Base-by-base conservation (phyloP, 2,113 vertebrate species). In the Rhabdornis inornatus region DNA sequence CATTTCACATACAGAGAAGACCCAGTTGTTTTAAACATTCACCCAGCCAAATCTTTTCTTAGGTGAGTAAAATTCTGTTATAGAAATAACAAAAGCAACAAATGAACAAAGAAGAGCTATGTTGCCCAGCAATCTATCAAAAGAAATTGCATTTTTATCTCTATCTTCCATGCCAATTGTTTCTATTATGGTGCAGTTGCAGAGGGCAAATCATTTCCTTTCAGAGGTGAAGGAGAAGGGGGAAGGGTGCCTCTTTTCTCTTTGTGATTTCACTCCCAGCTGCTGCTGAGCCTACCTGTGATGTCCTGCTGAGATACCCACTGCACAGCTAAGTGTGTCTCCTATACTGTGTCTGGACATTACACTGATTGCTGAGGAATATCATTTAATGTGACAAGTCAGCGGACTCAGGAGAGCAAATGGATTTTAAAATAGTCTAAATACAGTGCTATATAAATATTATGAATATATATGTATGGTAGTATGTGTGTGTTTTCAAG, bases 21-120 rank as follows among this genome's bases (percentile, higher is more conserved):
- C 92, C 99, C 99, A 0, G 84, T 98, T 96, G 98, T 99, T 97
- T 97, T 97, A 95, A 98, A 98, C 96, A 98, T 99, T 96, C 97
- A 99, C 91, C 99, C 99, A 2, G 98, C 98, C 21, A 99, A 99
- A 96, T 99, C 99, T 96, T 99, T 99, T 53, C 97, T 99, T 95
- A 99, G 99, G 99, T 99, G 84, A 97, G 98, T 97, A 79, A 47
- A 91, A 91, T 20, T 83, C 95, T 83, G 28, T 40, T 23, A 19
- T 1, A 33, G 35, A 57, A 81, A 52, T 80, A 87, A 81, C 30
- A 59, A 80, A 96, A 95, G 79, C 57, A 84, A 87, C 30, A 50
- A 95, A 88, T 78, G 79, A 50, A 45, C 45, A n/a, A 90, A 81
- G 70, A 74, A 86, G 12, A 7, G 45, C 80, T 92, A 50, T 3